These are phyloP conservation scores for Torymus texanus DNA, from an alignment of 2,888 invertebrate genomes.

Conservation along the genomic window DNA sequence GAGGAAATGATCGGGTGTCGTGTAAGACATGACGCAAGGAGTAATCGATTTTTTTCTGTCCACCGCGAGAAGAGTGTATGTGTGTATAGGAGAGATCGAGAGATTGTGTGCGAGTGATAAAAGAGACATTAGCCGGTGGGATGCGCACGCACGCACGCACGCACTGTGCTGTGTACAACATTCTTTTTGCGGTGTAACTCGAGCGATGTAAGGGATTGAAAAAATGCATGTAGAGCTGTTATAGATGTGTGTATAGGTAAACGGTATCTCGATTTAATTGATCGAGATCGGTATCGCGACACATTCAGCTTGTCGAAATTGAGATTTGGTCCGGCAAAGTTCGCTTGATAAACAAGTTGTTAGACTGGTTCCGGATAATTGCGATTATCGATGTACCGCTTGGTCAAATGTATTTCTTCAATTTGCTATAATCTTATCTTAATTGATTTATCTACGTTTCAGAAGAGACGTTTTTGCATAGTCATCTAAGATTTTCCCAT, in stretches of 20 bases:
- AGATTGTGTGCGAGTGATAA: slow-evolving; percentile 2
- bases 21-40: neutral
- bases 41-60: neutral
- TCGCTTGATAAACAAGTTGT: slow-evolving; percentile 32
- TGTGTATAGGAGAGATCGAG: too few species aligned
- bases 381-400: neutral
- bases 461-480: too few species aligned
- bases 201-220: too few species aligned
- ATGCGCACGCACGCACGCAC: too few species aligned
- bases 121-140: slow-evolving; percentile 1
- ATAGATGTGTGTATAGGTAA: neutral
- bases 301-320: neutral
- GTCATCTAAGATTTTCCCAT: too few species aligned
- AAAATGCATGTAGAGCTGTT: too few species aligned
- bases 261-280: slow-evolving; percentile 40
- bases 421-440: too few species aligned
- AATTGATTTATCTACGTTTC: too few species aligned
- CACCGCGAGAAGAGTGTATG: too few species aligned
- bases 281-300: slow-evolving; percentile 13
- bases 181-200: too few species aligned
- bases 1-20: neutral
- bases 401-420: neutral
- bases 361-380: neutral
- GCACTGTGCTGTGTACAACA: too few species aligned
- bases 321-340: slow-evolving; percentile 7